Percentiles rank a stretch among this genome's conserved stretches.
These are phyloP conservation scores for Bombus breviceps DNA, from an alignment of 1,140 invertebrate species.

Conservation along the genomic window DNA sequence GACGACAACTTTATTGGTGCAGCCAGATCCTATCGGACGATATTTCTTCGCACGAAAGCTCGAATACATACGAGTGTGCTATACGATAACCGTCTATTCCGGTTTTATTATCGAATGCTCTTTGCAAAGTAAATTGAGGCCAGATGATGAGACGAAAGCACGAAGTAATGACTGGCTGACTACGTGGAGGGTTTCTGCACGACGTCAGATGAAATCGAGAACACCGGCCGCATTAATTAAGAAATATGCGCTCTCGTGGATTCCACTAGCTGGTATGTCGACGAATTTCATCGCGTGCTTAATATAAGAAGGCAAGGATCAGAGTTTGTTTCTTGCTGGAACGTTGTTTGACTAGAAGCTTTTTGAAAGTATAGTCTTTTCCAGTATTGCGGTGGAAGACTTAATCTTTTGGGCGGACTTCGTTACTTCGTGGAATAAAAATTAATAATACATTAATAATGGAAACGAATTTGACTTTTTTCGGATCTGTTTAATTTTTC, in stretches of 20 bases:
- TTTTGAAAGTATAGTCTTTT: background rate
- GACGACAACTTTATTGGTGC: slow-evolving; percentile 54
- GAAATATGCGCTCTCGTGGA: slow-evolving; percentile 46
- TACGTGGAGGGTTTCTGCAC: slow-evolving; percentile 29
- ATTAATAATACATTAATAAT: background rate
- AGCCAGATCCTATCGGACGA: slow-evolving; percentile 41
- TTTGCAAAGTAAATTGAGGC: slow-evolving; percentile 62
- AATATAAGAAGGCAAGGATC: background rate
- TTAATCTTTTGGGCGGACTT: background rate
- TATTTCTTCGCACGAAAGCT: slow-evolving; percentile 46
- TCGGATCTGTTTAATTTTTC: background rate
- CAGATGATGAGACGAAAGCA: slow-evolving; percentile 35
- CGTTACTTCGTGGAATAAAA: background rate
- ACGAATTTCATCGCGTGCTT: background rate
- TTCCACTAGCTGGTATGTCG: slow-evolving; percentile 1
- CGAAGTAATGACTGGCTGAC: slow-evolving; percentile 33
- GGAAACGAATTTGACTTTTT: background rate
- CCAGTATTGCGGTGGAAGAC: background rate
- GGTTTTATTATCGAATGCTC: slow-evolving; percentile 36
- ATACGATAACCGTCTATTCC: slow-evolving; percentile 25
- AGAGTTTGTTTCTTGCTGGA: background rate
- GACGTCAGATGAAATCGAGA: slow-evolving; percentile 24
- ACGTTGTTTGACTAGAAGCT: background rate
- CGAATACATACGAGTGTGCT: slow-evolving; percentile 38
- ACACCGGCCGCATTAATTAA: slow-evolving; percentile 52